Evolutionary conservation across 37 sponge, comb jelly and placozoan genomes (phyloP).

Genomic region (Oscarella lobularis): DNA sequence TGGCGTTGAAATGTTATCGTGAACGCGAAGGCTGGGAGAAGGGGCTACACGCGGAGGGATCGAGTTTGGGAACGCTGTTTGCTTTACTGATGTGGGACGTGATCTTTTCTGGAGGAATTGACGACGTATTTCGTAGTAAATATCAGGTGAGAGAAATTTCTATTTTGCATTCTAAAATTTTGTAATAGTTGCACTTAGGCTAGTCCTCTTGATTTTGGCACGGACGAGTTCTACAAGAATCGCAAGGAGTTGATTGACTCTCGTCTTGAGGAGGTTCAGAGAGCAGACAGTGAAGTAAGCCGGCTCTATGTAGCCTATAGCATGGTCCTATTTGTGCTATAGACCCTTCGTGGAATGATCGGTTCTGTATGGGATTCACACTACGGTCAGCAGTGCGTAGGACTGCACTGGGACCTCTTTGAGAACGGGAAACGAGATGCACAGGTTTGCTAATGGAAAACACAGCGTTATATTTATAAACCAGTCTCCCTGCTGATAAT

Average conservation of each 20-base stretch:
- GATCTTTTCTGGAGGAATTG: not conserved
- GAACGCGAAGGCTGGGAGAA: not conserved
- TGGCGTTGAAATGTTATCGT: not conserved
- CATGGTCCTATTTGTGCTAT: not conserved
- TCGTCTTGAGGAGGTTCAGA: conserved; percentile 25
- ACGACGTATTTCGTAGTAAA: not conserved
- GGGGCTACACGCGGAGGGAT: not conserved
- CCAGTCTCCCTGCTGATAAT: no score
- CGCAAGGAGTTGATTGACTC: conserved; percentile 38
- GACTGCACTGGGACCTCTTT: conserved; percentile 51
- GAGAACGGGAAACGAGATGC: conserved; percentile 6
- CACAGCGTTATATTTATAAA: no score
- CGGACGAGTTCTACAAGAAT: conserved; percentile 28
- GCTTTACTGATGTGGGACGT: not conserved
- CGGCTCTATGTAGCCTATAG: no score
- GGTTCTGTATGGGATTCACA: conserved; percentile 20
- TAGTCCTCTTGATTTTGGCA: conserved; percentile 47
- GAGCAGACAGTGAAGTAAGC: conserved; percentile 25
- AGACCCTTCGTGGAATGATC: conserved; percentile 7
- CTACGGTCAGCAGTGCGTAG: conserved; percentile 31
- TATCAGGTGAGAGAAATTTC: not conserved
- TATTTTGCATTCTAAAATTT: not conserved
- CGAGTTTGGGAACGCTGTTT: not conserved
- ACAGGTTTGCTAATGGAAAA: not conserved
- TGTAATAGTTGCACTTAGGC: conserved; percentile 8